phyloP scores from a whole-genome alignment of 1,140 invertebrate species.

The Luehdorfia chinensis region DNA sequence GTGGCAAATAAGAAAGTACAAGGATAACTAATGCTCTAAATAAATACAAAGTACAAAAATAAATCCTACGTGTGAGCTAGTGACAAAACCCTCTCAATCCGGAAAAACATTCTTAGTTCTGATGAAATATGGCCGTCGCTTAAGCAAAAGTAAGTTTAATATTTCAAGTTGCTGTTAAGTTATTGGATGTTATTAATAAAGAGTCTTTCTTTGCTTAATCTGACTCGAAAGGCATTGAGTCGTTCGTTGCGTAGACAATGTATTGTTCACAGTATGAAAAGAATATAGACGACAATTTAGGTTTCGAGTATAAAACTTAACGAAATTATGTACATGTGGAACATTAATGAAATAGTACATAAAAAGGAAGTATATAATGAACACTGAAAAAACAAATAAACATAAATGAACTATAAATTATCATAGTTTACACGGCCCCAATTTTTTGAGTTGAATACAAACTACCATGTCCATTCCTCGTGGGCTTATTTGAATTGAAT shows the following conservation, averaged over 20 bases:
- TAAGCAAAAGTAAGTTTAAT: conserved; percentile 72
- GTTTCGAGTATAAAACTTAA: background rate
- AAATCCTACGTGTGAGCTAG: conserved; percentile 38
- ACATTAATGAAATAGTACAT: too few relatives aligned
- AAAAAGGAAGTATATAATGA: too few relatives aligned
- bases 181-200: conserved; percentile 75
- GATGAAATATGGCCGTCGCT: conserved; percentile 67
- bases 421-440: too few relatives aligned
- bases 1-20: too few relatives aligned
- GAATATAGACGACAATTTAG: conserved; percentile 3
- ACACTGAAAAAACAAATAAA: too few relatives aligned
- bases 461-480: too few relatives aligned
- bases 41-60: conserved; percentile 28
- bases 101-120: conserved; percentile 70
- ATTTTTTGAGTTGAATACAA: too few relatives aligned
- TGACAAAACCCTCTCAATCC: conserved; percentile 62
- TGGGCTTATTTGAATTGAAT: conserved; percentile 60
- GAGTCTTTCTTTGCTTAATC: conserved; percentile 71
- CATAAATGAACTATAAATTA: too few relatives aligned
- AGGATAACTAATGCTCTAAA: conserved; percentile 15
- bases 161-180: conserved; percentile 69
- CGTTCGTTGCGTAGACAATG: conserved; percentile 58
- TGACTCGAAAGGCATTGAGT: conserved; percentile 70
- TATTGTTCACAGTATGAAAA: conserved; percentile 40
- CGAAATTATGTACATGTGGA: too few relatives aligned